Evolutionary conservation across 2,888 invertebrate species (phyloP), one percentile per base, ranked within the genome.

Genomic region (Fragum fragum): DNA sequence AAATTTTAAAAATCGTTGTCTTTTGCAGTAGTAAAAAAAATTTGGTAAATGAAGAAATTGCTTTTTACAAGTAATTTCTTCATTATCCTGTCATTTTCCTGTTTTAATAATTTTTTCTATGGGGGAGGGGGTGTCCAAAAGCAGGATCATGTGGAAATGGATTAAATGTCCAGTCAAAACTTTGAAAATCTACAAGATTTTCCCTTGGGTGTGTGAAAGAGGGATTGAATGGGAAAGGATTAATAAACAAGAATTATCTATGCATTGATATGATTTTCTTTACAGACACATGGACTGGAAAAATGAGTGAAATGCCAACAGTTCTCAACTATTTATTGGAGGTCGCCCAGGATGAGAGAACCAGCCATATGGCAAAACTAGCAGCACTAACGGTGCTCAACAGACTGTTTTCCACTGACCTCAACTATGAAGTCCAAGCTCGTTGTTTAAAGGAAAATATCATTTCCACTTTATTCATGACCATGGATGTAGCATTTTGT

Each of bases 321-420:
- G 47, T 83, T 14, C 68, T 86, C 16, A 72, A 78, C 14, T 84
- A 86, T 57, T 66, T 86, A n/a, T 69, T 80, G 7, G 76, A 73
- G 26, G 69, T 86, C 29, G 63, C 73, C 6, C 70, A 80, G 52
- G 68, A 74, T 32, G 63, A 75, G 1, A 59, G 57, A 7, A 42
- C 79, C 14, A 66, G 59, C 11, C 73, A 26, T 11, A 82, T 85
- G 83, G 73, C 78, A 0, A 85, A 76, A 53, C 78, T 88, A 11
- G 87, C 87, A 0, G 80, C 84, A 7, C 28, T 87, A 42, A 76
- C 85, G 1, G 53, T 87, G 5, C 74, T 89, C 1, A 80, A 86
- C 29, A 81, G 83, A 57, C 77, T 89, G 36, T 79, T 87, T 42
- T 69, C 76, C 26, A 71, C 74, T 28, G 87, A 87, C 42, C 42